Conservation (phyloP, 2,888 invertebrate species). For the Sinotaia quadrata region DNA sequence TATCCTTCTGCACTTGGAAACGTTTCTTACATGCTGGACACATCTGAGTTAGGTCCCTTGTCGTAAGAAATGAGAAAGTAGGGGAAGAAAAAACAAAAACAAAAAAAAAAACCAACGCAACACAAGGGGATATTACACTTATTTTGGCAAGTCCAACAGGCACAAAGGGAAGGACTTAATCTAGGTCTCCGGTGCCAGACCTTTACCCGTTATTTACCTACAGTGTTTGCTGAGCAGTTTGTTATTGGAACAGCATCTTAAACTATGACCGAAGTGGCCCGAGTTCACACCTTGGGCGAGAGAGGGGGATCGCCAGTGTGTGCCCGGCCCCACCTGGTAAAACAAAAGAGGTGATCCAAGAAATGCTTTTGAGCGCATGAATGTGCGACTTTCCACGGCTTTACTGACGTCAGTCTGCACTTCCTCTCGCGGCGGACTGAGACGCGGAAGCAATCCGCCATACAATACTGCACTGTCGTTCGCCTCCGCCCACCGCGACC, state of each 20-base stretch:
- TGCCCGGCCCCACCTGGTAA: constrained; percentile 19
- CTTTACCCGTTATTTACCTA: constrained; percentile 9
- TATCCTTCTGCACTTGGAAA: too few relatives aligned
- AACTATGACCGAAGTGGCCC: constrained; percentile 6
- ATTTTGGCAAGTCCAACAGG: background rate
- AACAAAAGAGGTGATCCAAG: constrained; percentile 2
- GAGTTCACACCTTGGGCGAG: constrained; percentile 19
- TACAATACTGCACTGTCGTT: constrained; percentile 10
- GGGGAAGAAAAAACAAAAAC: background rate
- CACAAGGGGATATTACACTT: background rate
- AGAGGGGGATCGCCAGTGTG: constrained; percentile 5
- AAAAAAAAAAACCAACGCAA: background rate
- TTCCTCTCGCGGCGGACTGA: constrained; percentile 5
- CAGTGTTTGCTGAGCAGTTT: constrained; percentile 8
- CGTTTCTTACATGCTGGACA: too few relatives aligned
- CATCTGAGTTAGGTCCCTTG: too few relatives aligned
- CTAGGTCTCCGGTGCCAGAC: constrained; percentile 1
- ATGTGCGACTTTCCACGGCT: constrained; percentile 12
- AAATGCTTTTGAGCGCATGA: background rate
- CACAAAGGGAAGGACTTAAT: background rate
- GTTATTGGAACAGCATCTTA: constrained; percentile 23
- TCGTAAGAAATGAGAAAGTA: background rate
- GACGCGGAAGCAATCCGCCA: constrained; percentile 6
- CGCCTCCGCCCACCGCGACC: background rate
- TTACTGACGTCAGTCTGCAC: constrained; percentile 5